Evolutionary conservation across 2,113 vertebrate species (phyloP).

Genomic region (Xenopus laevis): DNA sequence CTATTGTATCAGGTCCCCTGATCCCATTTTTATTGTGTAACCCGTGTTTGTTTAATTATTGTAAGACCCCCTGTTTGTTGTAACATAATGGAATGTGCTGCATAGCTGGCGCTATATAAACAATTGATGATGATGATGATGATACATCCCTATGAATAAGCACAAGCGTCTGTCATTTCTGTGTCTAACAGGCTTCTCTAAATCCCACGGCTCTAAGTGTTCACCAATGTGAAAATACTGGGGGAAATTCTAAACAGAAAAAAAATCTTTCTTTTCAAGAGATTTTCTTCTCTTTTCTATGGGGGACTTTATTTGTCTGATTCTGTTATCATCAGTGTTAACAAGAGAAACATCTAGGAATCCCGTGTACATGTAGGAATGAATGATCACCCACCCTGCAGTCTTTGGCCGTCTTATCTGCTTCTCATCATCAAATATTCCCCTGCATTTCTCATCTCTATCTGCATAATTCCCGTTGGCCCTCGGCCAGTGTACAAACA

Average conservation of each 20-base stretch:
- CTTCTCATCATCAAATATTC: conserved; percentile 25
- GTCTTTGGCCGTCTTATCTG: conserved; percentile 16
- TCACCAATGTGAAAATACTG: neutral
- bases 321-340: conserved; percentile 29
- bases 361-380: conserved; percentile 3
- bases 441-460: conserved; percentile 6
- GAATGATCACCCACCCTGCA: conserved; percentile 30
- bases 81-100: too few species aligned
- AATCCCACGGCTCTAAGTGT: neutral
- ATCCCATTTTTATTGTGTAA: too few species aligned
- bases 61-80: too few species aligned
- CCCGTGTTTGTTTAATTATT: too few species aligned
- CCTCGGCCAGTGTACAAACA: neutral
- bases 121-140: too few species aligned
- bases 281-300: conserved; percentile 14
- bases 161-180: too few species aligned
- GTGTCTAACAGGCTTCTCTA: too few species aligned
- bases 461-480: conserved; percentile 13
- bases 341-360: conserved; percentile 7
- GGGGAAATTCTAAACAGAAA: neutral
- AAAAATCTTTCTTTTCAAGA: too few species aligned
- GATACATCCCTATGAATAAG: too few species aligned
- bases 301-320: conserved; percentile 42
- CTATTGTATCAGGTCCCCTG: too few species aligned
- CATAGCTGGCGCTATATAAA: too few species aligned